These are phyloP conservation scores for Eutolmus rufibarbis DNA, from an alignment of 2,888 invertebrate species.

Conservation along the genomic window DNA sequence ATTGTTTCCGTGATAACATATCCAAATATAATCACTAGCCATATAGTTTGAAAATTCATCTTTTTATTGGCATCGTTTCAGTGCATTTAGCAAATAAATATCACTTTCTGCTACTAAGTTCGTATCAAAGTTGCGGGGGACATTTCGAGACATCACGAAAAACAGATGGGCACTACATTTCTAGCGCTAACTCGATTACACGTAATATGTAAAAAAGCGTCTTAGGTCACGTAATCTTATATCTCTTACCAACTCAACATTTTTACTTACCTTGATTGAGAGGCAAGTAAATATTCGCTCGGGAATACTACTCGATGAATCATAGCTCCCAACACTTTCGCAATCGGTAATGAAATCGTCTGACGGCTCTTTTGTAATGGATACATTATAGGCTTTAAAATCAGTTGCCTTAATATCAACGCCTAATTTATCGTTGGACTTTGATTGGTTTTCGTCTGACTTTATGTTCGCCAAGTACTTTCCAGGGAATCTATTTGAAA, in stretches of 20 bases:
- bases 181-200: background rate
- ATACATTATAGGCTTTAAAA: conserved; percentile 12
- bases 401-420: background rate
- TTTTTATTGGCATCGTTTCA: background rate
- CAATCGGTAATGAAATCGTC: conserved; percentile 43
- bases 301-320: conserved; percentile 64
- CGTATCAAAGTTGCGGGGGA: background rate
- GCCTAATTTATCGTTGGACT: background rate
- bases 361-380: background rate
- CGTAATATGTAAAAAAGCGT: background rate
- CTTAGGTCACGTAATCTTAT: background rate
- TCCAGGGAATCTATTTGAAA: conserved; percentile 15
- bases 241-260: background rate
- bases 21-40: background rate
- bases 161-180: background rate
- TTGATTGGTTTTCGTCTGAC: background rate
- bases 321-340: conserved; percentile 52
- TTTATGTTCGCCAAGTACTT: background rate
- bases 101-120: background rate
- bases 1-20: background rate
- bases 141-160: background rate
- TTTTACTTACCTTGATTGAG: conserved; percentile 75
- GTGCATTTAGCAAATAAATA: background rate
- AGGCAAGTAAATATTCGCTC: conserved; percentile 78
- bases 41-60: background rate